These are phyloP conservation scores for Cantharis rustica DNA, from an alignment of 2,888 invertebrate genomes.

Conservation along the genomic window DNA sequence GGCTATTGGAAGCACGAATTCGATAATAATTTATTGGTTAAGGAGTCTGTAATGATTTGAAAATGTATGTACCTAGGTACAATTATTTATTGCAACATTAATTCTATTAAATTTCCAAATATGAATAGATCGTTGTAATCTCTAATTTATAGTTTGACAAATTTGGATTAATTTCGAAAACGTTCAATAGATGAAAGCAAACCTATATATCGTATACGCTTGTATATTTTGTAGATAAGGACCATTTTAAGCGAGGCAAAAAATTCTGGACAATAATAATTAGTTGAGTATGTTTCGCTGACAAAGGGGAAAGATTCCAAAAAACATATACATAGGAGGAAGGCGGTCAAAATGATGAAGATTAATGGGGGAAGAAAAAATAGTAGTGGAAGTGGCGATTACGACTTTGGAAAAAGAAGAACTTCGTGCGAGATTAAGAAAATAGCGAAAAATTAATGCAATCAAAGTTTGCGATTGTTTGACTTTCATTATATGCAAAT, in stretches of 20 bases:
- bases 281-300: neutral
- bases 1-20: conserved; percentile 34
- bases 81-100: neutral
- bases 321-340: neutral
- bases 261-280: neutral
- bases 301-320: neutral
- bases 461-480: neutral
- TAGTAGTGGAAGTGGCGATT: neutral
- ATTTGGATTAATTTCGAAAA: neutral
- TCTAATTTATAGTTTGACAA: neutral
- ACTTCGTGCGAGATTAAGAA: neutral
- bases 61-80: neutral
- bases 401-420: neutral
- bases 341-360: neutral
- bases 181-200: neutral
- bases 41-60: conserved; percentile 17
- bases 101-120: neutral
- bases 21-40: conserved; percentile 31
- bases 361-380: neutral
- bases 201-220: neutral
- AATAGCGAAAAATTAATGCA: neutral
- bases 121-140: neutral
- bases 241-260: neutral
- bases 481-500: neutral
- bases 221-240: neutral